These are phyloP conservation scores for Coecobrya sp. DNA, from an alignment of 2,888 invertebrate species.

Conservation along the genomic window DNA sequence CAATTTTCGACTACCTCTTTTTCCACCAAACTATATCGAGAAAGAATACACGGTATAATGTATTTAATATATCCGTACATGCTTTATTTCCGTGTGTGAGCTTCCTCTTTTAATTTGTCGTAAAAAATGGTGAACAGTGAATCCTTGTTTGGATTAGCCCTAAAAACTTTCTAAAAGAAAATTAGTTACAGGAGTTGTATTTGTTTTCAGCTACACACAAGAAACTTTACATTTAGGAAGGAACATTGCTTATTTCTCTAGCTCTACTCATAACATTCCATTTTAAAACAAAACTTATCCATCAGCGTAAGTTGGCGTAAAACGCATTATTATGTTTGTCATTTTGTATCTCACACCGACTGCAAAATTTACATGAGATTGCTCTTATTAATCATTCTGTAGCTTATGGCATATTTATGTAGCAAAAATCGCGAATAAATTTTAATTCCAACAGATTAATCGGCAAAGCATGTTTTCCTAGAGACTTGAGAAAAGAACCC, in stretches of 20 bases:
- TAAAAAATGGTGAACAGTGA: neutral
- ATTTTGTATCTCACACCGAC: neutral
- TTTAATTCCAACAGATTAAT: neutral
- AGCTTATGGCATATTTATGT: neutral
- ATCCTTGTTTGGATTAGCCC: neutral
- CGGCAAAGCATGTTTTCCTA: neutral
- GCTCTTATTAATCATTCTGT: neutral
- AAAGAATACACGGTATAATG: neutral
- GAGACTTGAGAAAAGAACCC: too few relatives aligned
- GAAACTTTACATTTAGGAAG: conserved; percentile 1
- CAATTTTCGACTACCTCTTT: neutral
- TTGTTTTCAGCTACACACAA: neutral
- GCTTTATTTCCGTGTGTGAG: neutral
- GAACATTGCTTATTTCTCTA: conserved; percentile 1
- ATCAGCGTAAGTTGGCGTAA: neutral
- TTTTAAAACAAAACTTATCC: conserved; percentile 8
- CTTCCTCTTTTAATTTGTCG: conserved; percentile 8
- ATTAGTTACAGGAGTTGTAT: conserved; percentile 1
- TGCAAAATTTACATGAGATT: conserved; percentile 30
- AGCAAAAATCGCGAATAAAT: neutral
- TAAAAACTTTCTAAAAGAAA: neutral
- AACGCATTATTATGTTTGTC: neutral
- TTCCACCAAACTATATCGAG: neutral
- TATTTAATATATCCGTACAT: neutral
- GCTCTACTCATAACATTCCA: neutral